Evolutionary conservation across 2,888 invertebrate genomes (phyloP).

Genomic region (Tridacna crocea): DNA sequence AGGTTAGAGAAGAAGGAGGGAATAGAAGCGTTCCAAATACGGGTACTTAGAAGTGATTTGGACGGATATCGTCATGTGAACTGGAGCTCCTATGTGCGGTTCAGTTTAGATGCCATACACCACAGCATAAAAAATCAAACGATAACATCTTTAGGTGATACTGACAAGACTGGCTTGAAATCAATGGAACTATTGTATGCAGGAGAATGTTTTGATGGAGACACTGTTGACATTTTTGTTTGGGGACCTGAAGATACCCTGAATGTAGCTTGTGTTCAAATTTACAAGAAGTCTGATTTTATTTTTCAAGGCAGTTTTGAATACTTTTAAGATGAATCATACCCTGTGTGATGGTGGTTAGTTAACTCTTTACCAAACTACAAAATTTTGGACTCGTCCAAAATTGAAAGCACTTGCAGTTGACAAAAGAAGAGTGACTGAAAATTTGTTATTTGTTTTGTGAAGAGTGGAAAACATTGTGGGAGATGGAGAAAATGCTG

Average conservation of each 20-base stretch:
- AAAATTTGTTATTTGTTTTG: too few species aligned
- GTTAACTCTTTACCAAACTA: too few species aligned
- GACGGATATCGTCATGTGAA: slow-evolving; percentile 74
- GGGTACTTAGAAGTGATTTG: slow-evolving; percentile 71
- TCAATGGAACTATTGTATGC: slow-evolving; percentile 72
- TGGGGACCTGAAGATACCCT: slow-evolving; percentile 67
- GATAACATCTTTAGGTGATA: slow-evolving; percentile 48
- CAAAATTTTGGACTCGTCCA: too few species aligned
- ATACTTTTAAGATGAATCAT: slow-evolving; percentile 26
- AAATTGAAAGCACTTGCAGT: too few species aligned
- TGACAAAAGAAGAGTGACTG: too few species aligned
- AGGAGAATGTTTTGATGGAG: slow-evolving; percentile 77
- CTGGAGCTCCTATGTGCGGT: slow-evolving; percentile 71
- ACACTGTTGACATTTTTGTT: slow-evolving; percentile 67
- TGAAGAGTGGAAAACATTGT: background rate
- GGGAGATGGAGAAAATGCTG: background rate
- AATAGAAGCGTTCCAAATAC: slow-evolving; percentile 47
- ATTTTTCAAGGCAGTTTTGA: slow-evolving; percentile 60
- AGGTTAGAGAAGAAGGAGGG: slow-evolving; percentile 63
- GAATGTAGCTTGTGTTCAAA: slow-evolving; percentile 52
- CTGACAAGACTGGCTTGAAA: slow-evolving; percentile 67
- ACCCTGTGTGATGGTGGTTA: too few species aligned
- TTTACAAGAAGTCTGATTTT: slow-evolving; percentile 55
- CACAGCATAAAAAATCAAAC: slow-evolving; percentile 53
- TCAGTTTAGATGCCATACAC: slow-evolving; percentile 68